phyloP scores from a whole-genome alignment of 2,797 vertebrate genomes.

The Avahi laniger region DNA sequence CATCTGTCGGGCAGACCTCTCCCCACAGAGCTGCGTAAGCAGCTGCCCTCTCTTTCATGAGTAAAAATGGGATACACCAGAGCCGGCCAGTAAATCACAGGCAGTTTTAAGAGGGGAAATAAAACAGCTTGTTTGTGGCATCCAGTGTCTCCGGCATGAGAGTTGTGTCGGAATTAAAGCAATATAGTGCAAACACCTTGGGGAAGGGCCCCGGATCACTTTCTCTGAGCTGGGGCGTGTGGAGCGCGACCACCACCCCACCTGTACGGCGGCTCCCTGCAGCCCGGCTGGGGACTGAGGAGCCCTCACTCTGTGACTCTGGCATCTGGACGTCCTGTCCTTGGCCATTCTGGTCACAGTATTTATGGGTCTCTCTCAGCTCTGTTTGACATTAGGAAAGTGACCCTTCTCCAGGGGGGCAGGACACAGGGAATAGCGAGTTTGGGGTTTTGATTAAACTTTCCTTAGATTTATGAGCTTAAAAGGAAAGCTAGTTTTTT shows the following conservation, averaged over 20 bases:
- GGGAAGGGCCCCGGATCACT: not conserved
- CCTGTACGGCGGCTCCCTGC: not conserved
- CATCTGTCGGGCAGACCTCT: conserved; percentile 88
- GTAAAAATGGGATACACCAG: conserved; percentile 82
- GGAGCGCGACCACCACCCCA: not conserved
- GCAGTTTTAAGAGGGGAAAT: conserved; percentile 72
- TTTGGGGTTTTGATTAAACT: conserved; percentile 46
- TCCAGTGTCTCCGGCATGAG: conserved; percentile 64
- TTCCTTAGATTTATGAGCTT: conserved; percentile 62
- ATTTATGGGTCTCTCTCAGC: not conserved
- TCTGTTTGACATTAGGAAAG: not conserved
- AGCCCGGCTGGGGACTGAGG: not conserved
- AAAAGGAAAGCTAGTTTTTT: not conserved
- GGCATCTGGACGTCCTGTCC: conserved; percentile 1
- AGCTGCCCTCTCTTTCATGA: conserved; percentile 86
- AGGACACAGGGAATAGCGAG: not conserved
- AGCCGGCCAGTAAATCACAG: conserved; percentile 84
- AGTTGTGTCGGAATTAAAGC: conserved; percentile 8
- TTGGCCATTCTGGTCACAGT: not conserved
- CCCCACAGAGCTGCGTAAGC: conserved; percentile 81
- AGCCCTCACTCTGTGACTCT: not conserved
- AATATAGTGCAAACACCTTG: not conserved
- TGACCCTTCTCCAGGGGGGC: not conserved
- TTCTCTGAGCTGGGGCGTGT: not conserved
- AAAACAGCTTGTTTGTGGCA: conserved; percentile 76